Base-by-base conservation (phyloP, 2,888 invertebrate species). In the Polydesmus complanatus region DNA sequence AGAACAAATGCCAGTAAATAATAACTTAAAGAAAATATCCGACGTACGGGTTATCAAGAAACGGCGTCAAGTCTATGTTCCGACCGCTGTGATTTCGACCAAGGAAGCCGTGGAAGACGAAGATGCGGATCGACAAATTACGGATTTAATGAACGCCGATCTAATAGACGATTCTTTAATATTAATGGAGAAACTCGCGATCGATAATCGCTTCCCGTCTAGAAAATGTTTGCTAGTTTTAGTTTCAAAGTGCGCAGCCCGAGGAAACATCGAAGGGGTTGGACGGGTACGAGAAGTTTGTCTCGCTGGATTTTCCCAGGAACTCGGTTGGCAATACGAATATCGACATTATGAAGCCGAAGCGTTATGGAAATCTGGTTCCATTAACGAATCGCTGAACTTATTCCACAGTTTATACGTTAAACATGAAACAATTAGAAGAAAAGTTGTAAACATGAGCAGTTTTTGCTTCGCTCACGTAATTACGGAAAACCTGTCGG, bases 281-380 rank as follows among this genome's bases (percentile, higher is more conserved):
- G n/a, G 27, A 23, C 5, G 2, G 19, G 50, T 58, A 3, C 21
- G 50, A 11, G 51, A 58, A 11, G 27, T 51, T 8, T 22, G 50
- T 5, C 47, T 23, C 8, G 26, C 51, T 2, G 50, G 50, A 1
- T 58, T 25, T 26, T 51, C 58, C 8, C n/a, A 3, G 2, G 58
- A 58, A 26, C 1, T 18, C n/a, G 14, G n/a, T 11, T 51, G 27
- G 22, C 58, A 58, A 19, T 50, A 50, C 50, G 2, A 18, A n/a
- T 58, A 51, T 48, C 27, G 50, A n/a, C 58, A 58, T 21, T 58
- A 51, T 19, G 58, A 50, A 19, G 58, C 58, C 21, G 58, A 58
- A 19, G 58, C 58, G 1, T 26, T 25, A 5, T 58, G 58, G 58
- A 58, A 26, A 26, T 5, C 14, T 5, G 50, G 50, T 2, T 8